Evolutionary conservation across 2,797 vertebrate species (phyloP).

Genomic region (Hybognathus amarus): DNA sequence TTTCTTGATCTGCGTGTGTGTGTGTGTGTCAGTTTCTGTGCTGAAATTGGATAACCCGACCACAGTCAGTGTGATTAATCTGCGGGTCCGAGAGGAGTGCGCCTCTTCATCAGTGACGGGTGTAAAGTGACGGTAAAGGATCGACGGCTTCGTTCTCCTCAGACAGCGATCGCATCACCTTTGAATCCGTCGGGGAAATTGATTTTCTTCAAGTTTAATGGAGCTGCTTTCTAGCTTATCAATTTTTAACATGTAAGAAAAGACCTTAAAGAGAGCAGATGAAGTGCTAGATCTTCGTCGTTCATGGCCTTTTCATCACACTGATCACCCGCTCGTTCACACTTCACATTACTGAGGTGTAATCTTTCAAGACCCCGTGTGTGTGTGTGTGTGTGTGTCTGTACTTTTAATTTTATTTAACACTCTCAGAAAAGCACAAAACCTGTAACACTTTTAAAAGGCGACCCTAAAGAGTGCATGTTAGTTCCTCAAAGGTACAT

Average conservation of each 20-base stretch:
- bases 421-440: too few relatives aligned
- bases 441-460: too few relatives aligned
- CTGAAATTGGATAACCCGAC: background rate
- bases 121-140: slow-evolving; percentile 3
- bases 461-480: too few relatives aligned
- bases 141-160: background rate
- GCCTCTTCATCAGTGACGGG: background rate
- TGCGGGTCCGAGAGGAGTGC: background rate
- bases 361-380: background rate
- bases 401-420: too few relatives aligned
- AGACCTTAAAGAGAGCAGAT: slow-evolving; percentile 12
- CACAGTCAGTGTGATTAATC: background rate
- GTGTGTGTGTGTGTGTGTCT: too few relatives aligned
- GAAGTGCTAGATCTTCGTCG: slow-evolving; percentile 40
- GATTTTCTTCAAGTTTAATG: slow-evolving; percentile 69
- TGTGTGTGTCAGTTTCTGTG: background rate
- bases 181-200: slow-evolving; percentile 66
- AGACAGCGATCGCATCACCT: slow-evolving; percentile 55
- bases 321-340: background rate
- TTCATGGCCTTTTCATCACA: slow-evolving; percentile 38
- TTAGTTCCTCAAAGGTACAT: too few relatives aligned
- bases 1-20: background rate
- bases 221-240: slow-evolving; percentile 34
- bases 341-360: background rate
- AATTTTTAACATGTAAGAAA: slow-evolving; percentile 45